Base-by-base conservation (phyloP, 1,140 invertebrate species). In the Ceratina australensis region DNA sequence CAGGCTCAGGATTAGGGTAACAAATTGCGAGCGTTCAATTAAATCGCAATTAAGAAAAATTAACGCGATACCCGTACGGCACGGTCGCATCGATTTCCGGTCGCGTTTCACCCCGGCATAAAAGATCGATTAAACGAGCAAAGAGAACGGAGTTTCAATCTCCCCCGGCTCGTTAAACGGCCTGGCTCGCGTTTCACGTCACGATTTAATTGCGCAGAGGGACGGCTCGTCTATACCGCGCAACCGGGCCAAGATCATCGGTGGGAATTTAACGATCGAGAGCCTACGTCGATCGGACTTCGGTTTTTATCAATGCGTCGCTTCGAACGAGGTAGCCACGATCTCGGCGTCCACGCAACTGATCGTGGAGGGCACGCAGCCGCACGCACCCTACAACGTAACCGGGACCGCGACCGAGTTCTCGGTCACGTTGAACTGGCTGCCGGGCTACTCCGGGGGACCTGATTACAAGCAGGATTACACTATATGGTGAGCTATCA, bases 331-430 rank as follows among this genome's bases (percentile, higher is more conserved):
- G 93, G 97, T 99, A 75, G 97, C 98, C 57, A 98, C 97, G 1
- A 96, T 99, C 87, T 96, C 98, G 49, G 95, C 96, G 7, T 94
- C 95, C 59, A 98, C 98, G 20, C 96, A 98, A 87, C 93, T 99
- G 64, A 96, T 98, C 77, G 96, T 99, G 71, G 97, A 99, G 93
- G 98, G 97, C 69, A 99, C 98, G 3, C 98, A 98, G 88, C 98
- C 98, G 5, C 98, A 99, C 91, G 97, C 98, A 47, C 98, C 98
- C 1, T 98, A 97, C 93, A 99, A 99, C 92, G 94, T 99, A 20
- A 95, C 96, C 3, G 96, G 97, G 2, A 95, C 95, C 65, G 96
- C 98, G 47, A 96, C 96, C 0, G 95, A 98, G 89, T 98, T 98
- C 89, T 95, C 96, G 68, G 98, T 98, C 22, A 97, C 96, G 26